Percentiles rank a stretch among this genome's conserved stretches.
These are phyloP conservation scores for Parthenolecanium corni DNA, from an alignment of 2,888 invertebrate genomes.

Conservation along the genomic window DNA sequence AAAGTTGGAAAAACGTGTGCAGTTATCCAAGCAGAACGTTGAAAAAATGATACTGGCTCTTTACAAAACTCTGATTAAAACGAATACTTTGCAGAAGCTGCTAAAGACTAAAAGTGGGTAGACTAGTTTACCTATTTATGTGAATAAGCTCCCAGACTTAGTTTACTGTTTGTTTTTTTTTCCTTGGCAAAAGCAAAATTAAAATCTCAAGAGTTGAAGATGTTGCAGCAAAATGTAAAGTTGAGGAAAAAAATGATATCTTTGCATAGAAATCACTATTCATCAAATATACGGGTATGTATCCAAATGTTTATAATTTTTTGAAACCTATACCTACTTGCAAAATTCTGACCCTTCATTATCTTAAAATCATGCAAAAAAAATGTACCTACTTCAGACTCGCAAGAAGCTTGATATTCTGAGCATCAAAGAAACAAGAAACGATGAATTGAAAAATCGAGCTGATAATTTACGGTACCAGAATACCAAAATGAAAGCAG, in stretches of 20 bases:
- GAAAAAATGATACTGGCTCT: constrained; percentile 10
- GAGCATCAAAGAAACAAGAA: constrained; percentile 16
- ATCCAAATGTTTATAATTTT: background rate
- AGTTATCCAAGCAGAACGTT: constrained; percentile 15
- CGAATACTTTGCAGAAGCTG: background rate
- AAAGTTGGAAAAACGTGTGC: constrained; percentile 17
- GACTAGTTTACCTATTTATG: background rate
- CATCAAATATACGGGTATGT: constrained; percentile 7
- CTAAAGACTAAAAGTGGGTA: constrained; percentile 4
- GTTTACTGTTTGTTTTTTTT: no score
- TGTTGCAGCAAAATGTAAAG: constrained; percentile 11
- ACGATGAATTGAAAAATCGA: constrained; percentile 20
- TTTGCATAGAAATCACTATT: constrained; percentile 5
- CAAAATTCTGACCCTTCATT: no score
- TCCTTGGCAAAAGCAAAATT: background rate
- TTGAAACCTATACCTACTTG: no score
- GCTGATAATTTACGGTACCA: constrained; percentile 17
- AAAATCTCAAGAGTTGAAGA: constrained; percentile 11
- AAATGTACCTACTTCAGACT: constrained; percentile 2
- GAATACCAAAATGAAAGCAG: constrained; percentile 23
- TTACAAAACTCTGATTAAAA: background rate
- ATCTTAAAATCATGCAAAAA: no score
- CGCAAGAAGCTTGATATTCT: constrained; percentile 9
- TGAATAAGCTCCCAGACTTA: background rate
- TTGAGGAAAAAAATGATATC: constrained; percentile 10